phyloP scores from a whole-genome alignment of 2,797 vertebrate species.

The Corythornis leucogaster region DNA sequence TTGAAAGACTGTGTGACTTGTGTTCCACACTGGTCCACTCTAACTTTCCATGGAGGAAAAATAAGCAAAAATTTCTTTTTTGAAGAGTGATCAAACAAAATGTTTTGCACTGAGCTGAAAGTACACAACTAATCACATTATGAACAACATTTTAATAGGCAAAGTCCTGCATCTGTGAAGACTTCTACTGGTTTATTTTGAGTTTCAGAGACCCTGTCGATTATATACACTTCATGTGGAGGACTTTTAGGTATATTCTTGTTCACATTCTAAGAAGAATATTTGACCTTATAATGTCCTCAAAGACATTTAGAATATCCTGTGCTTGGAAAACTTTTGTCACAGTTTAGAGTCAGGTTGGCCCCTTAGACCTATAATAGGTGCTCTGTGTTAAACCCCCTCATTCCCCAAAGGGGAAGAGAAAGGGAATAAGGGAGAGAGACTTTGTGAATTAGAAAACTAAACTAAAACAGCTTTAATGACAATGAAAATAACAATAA shows the following conservation, averaged over 20 bases:
- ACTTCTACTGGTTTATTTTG: neutral
- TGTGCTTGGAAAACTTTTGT: neutral
- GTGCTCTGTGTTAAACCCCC: no score
- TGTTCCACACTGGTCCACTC: neutral
- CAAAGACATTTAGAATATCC: neutral
- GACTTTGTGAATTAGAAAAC: no score
- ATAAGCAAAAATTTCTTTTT: neutral
- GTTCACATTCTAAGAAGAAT: neutral
- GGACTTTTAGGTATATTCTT: neutral
- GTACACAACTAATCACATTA: neutral
- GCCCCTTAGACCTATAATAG: no score
- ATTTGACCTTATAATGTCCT: neutral
- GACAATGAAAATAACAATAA: no score
- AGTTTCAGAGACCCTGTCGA: neutral
- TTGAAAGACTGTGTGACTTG: neutral
- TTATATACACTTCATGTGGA: neutral
- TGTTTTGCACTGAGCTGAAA: neutral
- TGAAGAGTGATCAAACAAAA: neutral
- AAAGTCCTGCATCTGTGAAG: neutral
- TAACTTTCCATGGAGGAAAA: neutral
- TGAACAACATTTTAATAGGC: neutral
- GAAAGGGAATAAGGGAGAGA: no score
- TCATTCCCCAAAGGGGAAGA: no score
- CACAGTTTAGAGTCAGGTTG: no score
- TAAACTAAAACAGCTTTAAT: no score